phyloP scores from a whole-genome alignment of 2,113 vertebrate species.

The Chauna torquata region DNA sequence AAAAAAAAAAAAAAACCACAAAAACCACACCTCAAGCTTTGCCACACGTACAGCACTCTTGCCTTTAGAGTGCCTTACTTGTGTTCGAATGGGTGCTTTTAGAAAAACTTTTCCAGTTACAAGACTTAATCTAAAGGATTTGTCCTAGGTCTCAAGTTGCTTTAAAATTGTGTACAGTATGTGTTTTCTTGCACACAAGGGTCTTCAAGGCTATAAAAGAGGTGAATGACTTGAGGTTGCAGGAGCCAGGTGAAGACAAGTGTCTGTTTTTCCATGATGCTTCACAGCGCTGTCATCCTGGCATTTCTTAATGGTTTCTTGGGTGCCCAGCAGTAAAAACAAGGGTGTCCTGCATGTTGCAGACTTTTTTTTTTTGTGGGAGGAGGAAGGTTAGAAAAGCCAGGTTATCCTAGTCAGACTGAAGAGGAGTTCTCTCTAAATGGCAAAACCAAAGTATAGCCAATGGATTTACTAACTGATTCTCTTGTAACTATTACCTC shows the following conservation, averaged over 20 bases:
- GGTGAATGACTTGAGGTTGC: background rate
- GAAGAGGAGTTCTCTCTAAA: background rate
- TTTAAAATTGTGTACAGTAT: background rate
- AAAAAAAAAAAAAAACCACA: too few species aligned
- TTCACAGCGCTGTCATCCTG: background rate
- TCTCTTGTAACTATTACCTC: background rate
- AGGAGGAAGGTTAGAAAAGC: background rate
- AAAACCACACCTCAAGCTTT: too few species aligned
- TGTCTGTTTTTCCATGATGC: fast-evolving
- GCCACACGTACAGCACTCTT: background rate
- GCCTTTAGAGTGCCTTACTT: background rate
- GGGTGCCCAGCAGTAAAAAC: background rate
- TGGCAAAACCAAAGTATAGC: background rate
- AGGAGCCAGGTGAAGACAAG: background rate
- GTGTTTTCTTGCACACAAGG: background rate
- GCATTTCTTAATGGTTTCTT: background rate
- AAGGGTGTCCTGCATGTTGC: background rate
- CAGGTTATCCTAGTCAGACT: background rate
- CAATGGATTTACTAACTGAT: background rate
- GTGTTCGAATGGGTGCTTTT: background rate
- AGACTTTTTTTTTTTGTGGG: background rate
- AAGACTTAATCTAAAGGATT: background rate
- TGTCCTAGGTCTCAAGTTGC: background rate
- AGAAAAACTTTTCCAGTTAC: background rate
- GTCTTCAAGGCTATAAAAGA: background rate